Evolutionary conservation across 1,140 invertebrate genomes (phyloP).

Genomic region (Eufriesea mexicana): DNA sequence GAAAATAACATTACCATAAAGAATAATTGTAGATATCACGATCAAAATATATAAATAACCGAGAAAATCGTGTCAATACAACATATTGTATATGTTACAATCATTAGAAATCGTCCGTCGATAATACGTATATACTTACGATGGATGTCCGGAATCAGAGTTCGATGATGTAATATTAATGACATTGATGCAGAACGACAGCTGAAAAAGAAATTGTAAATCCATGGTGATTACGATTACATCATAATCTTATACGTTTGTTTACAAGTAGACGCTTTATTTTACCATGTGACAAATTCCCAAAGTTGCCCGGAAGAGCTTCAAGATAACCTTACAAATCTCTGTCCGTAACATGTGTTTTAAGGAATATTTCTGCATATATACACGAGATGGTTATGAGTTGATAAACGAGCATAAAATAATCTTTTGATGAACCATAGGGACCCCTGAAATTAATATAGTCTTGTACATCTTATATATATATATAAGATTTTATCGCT

Average conservation of each 20-base stretch:
- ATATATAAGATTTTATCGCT: too few relatives aligned
- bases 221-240: not conserved
- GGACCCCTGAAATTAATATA: too few relatives aligned
- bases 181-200: not conserved
- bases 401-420: not conserved
- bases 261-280: not conserved
- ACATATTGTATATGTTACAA: not conserved
- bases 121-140: too few relatives aligned
- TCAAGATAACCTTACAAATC: not conserved
- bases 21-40: not conserved
- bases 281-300: not conserved
- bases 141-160: not conserved
- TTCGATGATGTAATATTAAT: constrained; percentile 2
- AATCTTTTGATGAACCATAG: not conserved
- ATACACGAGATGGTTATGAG: not conserved
- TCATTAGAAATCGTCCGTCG: not conserved
- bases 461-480: too few relatives aligned
- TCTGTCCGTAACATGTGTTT: not conserved
- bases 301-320: not conserved
- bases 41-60: not conserved
- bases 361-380: not conserved
- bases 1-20: too few relatives aligned
- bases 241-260: not conserved
- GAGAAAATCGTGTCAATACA: not conserved
- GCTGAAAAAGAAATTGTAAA: not conserved